Evolutionary conservation across 2,888 invertebrate species (phyloP), one percentile per base, ranked within the genome.

Genomic region (Chrysopilus asiliformis): DNA sequence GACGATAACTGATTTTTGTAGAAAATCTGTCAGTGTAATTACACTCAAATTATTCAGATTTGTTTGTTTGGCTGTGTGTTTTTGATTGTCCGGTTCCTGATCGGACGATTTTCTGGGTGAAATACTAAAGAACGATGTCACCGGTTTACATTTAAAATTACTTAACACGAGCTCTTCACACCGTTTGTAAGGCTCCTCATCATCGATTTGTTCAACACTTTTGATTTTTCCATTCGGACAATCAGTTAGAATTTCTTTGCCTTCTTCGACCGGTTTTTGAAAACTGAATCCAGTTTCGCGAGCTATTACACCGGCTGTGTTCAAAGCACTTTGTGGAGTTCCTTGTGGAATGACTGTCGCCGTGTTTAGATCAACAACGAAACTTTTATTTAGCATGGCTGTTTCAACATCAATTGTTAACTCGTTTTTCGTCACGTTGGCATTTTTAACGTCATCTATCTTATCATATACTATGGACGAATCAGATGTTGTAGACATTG

Each of bases 1-100:
- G 39, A 79, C 60, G 51, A 74, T 66, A 2, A 84, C 70, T 2
- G 79, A 79, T 53, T 73, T 68, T 49, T 76, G 74, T 5, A 79
- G 53, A 44, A 74, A 77, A 17, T 74, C 71, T 0, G 73, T 68
- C 14, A 72, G 48, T 4, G 54, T 55, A 25, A 53, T 49, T 1
- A 49, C 49, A 40, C 50, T 53, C 30, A 53, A 46, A 28, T 47
- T 47, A 30, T 49, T 50, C n/a, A 49, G 41, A 15, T 16, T 24
- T n/a, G 31, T 4, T 8, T 19, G 41, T 25, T 45, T 38, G 4
- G 41, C 25, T 15, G 32, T 34, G n/a, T n/a, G n/a, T n/a, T n/a
- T n/a, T n/a, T n/a, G n/a, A n/a, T 26, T n/a, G n/a, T n/a, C n/a
- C n/a, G n/a, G n/a, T n/a, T n/a, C n/a, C n/a, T n/a, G n/a, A n/a